Percentiles rank a stretch among this genome's conserved stretches.
phyloP scores from a whole-genome alignment of 2,888 invertebrate genomes.

The Lycia hirtaria region DNA sequence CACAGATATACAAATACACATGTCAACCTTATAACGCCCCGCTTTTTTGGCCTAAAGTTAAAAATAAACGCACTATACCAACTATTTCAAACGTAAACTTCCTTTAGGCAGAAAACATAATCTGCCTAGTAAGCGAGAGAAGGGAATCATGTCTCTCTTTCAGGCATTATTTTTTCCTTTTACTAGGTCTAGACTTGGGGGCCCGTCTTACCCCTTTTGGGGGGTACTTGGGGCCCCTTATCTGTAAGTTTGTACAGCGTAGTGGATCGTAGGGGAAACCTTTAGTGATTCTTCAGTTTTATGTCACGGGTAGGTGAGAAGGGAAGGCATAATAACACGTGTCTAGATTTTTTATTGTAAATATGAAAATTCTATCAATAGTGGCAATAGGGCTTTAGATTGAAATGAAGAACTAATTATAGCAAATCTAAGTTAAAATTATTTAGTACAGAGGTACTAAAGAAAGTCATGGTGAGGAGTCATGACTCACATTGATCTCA shows the following conservation, averaged over 20 bases:
- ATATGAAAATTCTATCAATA: no score
- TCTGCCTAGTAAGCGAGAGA: slow-evolving; percentile 24
- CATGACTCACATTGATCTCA: no score
- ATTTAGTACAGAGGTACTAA: no score
- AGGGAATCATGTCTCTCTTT: slow-evolving; percentile 60
- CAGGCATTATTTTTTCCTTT: slow-evolving; percentile 78
- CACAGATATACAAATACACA: neutral
- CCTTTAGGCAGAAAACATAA: slow-evolving; percentile 12
- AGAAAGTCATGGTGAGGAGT: no score
- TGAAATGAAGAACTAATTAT: no score
- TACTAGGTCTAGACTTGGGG: slow-evolving; percentile 80
- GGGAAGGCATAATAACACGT: neutral
- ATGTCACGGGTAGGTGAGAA: slow-evolving; percentile 60
- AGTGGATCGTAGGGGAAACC: slow-evolving; percentile 81
- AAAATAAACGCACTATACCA: neutral
- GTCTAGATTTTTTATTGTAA: neutral
- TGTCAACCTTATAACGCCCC: no score
- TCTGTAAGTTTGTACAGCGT: slow-evolving; percentile 84
- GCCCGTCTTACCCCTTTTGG: slow-evolving; percentile 83
- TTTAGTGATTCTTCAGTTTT: slow-evolving; percentile 80
- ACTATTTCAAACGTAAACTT: no score
- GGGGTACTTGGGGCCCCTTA: slow-evolving; percentile 82
- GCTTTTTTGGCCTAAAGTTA: no score
- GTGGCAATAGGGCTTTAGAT: no score
- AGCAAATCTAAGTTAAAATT: no score